A percentile compares a stretch with the other conserved stretches of the same genome.
Evolutionary conservation across 2,888 invertebrate genomes (phyloP).

Genomic region (Bibio marci): DNA sequence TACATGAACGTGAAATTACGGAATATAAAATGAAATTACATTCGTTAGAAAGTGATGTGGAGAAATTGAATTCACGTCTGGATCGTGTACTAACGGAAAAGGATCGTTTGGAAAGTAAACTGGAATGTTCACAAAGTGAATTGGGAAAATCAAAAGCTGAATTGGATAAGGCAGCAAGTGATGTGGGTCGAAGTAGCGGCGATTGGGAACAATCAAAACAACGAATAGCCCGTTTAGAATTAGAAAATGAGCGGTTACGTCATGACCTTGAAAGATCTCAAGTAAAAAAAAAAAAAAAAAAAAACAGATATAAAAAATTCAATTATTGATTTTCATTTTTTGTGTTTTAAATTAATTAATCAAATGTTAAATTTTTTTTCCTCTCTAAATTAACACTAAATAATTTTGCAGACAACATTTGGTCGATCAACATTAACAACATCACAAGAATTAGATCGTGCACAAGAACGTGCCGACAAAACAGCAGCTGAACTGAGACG

Average conservation of each 20-base stretch:
- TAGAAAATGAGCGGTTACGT: constrained; percentile 78
- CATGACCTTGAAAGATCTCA: constrained; percentile 73
- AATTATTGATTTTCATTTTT: not conserved
- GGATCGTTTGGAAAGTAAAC: constrained; percentile 74
- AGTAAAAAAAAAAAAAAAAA: constrained; percentile 15
- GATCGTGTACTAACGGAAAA: constrained; percentile 82
- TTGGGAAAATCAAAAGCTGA: constrained; percentile 89
- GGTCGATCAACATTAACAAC: constrained; percentile 68
- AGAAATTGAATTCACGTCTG: constrained; percentile 68
- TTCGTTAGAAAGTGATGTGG: constrained; percentile 78
- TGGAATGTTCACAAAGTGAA: constrained; percentile 86
- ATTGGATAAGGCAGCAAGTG: constrained; percentile 77
- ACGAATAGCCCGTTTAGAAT: constrained; percentile 63
- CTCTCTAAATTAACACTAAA: not conserved
- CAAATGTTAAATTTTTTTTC: not conserved
- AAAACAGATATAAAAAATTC: not conserved
- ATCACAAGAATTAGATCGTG: constrained; percentile 64
- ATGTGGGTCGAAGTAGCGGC: constrained; percentile 71
- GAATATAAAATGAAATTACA: constrained; percentile 92
- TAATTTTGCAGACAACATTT: constrained; percentile 40
- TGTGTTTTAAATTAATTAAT: not conserved
- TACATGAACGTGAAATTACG: constrained; percentile 82
- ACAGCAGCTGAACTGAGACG: constrained; percentile 66
- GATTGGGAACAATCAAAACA: constrained; percentile 46
- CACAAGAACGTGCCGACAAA: constrained; percentile 76